phyloP scores from a whole-genome alignment of 2,797 vertebrate species.

The Typhlichthys subterraneus region DNA sequence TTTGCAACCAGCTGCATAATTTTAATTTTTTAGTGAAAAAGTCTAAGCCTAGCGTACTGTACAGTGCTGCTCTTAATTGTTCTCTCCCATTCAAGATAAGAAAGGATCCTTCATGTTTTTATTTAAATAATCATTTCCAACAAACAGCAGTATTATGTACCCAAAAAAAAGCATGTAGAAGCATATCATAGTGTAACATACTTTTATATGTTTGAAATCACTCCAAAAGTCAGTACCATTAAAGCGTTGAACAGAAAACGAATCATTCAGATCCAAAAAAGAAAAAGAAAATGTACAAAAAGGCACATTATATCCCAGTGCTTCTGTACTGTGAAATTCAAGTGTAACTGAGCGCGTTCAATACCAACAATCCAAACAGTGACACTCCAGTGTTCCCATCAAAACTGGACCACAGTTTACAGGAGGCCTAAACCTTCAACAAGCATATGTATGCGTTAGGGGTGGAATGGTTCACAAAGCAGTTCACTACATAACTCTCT shows the following conservation, averaged over 20 bases:
- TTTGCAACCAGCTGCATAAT: slow-evolving; percentile 94
- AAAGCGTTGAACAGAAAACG: slow-evolving; percentile 99
- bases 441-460: slow-evolving; percentile 84
- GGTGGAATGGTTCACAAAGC: too few species aligned
- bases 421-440: slow-evolving; percentile 90
- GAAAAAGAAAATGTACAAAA: slow-evolving; percentile 98
- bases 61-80: slow-evolving; percentile 86
- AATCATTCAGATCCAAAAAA: slow-evolving; percentile 91
- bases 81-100: slow-evolving; percentile 75
- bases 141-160: slow-evolving; percentile 91
- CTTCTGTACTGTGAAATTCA: slow-evolving; percentile 99
- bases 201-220: slow-evolving; percentile 87
- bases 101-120: slow-evolving; percentile 83
- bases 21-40: slow-evolving; percentile 88
- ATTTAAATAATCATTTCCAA: slow-evolving; percentile 83
- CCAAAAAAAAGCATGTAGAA: slow-evolving; percentile 88
- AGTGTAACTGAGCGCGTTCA: slow-evolving; percentile 95
- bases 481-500: too few species aligned
- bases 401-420: slow-evolving; percentile 86
- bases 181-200: slow-evolving; percentile 91
- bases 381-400: slow-evolving; percentile 89
- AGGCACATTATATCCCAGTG: slow-evolving; percentile 99
- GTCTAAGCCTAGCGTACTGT: slow-evolving; percentile 89
- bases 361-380: slow-evolving; percentile 86
- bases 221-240: slow-evolving; percentile 99